These are phyloP conservation scores for Fabriciana adippe DNA, from an alignment of 2,888 invertebrate species.

Conservation along the genomic window DNA sequence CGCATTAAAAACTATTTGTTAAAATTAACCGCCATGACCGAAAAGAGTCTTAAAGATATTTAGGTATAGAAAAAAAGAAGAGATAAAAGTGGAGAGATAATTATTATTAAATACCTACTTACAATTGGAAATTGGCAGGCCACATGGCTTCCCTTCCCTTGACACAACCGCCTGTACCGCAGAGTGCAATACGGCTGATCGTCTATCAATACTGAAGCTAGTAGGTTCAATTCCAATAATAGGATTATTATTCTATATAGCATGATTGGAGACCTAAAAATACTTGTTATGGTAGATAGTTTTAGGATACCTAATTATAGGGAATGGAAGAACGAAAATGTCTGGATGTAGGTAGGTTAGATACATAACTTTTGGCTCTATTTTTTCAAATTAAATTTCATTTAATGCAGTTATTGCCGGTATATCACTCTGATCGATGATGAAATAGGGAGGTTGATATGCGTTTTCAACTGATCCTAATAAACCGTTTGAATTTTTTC, in stretches of 20 bases:
- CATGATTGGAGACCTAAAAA: constrained; percentile 24
- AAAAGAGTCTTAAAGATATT: neutral
- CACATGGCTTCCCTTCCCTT: constrained; percentile 67
- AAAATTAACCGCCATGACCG: too few relatives aligned
- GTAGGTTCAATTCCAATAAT: constrained; percentile 17
- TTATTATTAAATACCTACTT: constrained; percentile 37
- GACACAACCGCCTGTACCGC: constrained; percentile 63
- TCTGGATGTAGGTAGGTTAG: neutral
- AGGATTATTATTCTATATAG: constrained; percentile 15
- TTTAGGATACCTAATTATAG: neutral
- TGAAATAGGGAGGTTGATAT: too few relatives aligned
- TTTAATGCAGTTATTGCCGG: too few relatives aligned
- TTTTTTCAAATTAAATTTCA: too few relatives aligned
- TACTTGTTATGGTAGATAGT: neutral
- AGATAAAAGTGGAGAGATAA: neutral
- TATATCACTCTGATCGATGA: too few relatives aligned
- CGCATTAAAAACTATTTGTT: too few relatives aligned
- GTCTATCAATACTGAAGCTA: constrained; percentile 40
- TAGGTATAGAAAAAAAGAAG: too few relatives aligned
- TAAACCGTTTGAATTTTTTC: too few relatives aligned
- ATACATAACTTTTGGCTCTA: neutral
- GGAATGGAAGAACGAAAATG: neutral
- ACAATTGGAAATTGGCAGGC: constrained; percentile 68
- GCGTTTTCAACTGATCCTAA: too few relatives aligned
- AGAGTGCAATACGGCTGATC: constrained; percentile 65